phyloP scores from a whole-genome alignment of 2,888 invertebrate genomes.

The Rapana venosa region DNA sequence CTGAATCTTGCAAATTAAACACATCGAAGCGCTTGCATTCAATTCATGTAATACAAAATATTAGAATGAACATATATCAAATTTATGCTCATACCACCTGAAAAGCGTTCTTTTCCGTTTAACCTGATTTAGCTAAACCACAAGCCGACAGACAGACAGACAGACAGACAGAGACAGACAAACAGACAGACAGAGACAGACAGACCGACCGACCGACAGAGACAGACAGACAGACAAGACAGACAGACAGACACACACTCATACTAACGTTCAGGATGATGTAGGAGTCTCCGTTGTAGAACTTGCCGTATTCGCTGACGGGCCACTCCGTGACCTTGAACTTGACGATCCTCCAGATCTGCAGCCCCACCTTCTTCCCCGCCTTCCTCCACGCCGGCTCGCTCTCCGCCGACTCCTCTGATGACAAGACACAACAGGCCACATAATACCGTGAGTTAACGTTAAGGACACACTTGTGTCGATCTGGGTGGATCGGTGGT shows the following conservation, averaged over 20 bases:
- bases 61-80: too few species aligned
- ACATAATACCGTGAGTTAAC: neutral
- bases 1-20: too few species aligned
- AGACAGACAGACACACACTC: neutral
- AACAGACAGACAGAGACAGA: neutral
- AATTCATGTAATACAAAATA: too few species aligned
- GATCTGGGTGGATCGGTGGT: too few species aligned
- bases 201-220: neutral
- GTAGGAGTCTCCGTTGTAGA: slow-evolving; percentile 74
- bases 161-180: neutral
- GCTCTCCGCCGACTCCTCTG: slow-evolving; percentile 75
- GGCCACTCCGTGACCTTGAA: slow-evolving; percentile 71
- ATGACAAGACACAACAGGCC: neutral
- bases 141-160: neutral
- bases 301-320: slow-evolving; percentile 72
- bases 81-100: too few species aligned
- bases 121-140: too few species aligned
- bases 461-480: too few species aligned
- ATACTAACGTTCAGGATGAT: slow-evolving; percentile 72
- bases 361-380: slow-evolving; percentile 68
- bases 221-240: slow-evolving; percentile 3
- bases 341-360: slow-evolving; percentile 77
- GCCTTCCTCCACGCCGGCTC: slow-evolving; percentile 75
- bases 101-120: too few species aligned
- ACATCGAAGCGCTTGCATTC: too few species aligned